Percentiles rank a stretch among this genome's conserved stretches.
Conservation (phyloP, 2,113 vertebrate species). For the Myrmophylax atrothorax region DNA sequence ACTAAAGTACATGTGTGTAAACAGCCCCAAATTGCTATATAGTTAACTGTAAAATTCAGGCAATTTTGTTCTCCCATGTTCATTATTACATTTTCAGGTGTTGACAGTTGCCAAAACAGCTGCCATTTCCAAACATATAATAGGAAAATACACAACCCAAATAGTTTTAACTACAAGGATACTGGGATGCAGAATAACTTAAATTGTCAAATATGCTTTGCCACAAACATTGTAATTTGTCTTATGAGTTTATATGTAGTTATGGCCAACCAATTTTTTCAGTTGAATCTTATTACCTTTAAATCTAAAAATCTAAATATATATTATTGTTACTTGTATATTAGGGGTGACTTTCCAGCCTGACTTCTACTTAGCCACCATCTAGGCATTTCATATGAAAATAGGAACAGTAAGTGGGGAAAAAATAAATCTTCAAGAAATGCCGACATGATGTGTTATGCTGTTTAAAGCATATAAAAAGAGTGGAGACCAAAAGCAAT, state of each 20-base stretch:
- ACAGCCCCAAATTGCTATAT: background rate
- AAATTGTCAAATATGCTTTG: background rate
- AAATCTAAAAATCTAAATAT: background rate
- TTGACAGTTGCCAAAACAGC: background rate
- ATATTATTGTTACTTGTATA: background rate
- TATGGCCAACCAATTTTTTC: background rate
- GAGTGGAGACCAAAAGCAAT: background rate
- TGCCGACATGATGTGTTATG: background rate
- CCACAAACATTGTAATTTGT: background rate
- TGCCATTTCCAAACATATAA: background rate
- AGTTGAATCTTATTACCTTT: background rate
- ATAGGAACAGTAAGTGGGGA: background rate
- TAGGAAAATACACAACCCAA: background rate
- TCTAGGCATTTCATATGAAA: background rate
- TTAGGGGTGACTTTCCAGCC: background rate
- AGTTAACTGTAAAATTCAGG: background rate
- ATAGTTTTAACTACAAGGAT: background rate
- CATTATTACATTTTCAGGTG: background rate
- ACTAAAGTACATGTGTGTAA: background rate
- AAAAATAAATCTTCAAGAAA: background rate
- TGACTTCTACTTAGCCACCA: background rate
- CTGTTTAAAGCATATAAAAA: background rate
- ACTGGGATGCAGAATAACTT: background rate
- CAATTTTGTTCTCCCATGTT: background rate
- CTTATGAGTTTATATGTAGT: background rate